phyloP scores from a whole-genome alignment of 1,140 invertebrate species.

The Brachionus asplanchnoidis region DNA sequence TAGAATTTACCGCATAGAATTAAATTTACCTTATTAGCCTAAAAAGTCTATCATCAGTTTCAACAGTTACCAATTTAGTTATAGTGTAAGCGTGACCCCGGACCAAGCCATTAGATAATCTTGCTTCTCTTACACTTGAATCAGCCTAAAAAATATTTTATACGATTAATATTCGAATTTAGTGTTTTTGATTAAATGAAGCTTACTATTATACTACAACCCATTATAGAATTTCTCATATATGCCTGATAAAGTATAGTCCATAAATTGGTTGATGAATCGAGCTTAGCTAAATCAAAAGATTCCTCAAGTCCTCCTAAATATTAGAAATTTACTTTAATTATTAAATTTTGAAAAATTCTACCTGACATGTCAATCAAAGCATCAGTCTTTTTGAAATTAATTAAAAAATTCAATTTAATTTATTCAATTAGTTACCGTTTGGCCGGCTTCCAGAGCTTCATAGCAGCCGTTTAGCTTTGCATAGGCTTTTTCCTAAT shows the following conservation, averaged over 20 bases:
- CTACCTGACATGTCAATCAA: constrained; percentile 50
- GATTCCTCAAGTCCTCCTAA: constrained; percentile 65
- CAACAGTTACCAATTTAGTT: constrained; percentile 66
- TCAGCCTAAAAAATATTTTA: constrained; percentile 49
- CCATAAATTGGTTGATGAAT: not conserved
- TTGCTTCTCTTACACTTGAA: constrained; percentile 66
- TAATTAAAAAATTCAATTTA: not conserved
- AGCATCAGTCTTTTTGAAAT: constrained; percentile 47
- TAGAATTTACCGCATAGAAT: too few relatives aligned
- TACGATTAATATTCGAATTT: not conserved
- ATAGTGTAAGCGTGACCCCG: constrained; percentile 91
- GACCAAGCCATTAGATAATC: constrained; percentile 79
- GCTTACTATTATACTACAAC: constrained; percentile 79
- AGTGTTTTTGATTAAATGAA: not conserved
- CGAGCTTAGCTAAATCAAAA: constrained; percentile 72
- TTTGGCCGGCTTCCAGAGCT: constrained; percentile 50
- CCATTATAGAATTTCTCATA: constrained; percentile 88
- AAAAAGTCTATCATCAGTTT: not conserved
- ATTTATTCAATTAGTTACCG: constrained; percentile 42
- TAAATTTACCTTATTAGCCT: not conserved
- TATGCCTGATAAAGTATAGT: constrained; percentile 66
- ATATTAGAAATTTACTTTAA: not conserved
- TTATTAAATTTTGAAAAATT: constrained; percentile 26
- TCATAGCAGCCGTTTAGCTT: constrained; percentile 51
- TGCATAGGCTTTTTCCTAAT: constrained; percentile 66